phyloP scores from a whole-genome alignment of 2,888 invertebrate species.

The Nymphalis urticae region DNA sequence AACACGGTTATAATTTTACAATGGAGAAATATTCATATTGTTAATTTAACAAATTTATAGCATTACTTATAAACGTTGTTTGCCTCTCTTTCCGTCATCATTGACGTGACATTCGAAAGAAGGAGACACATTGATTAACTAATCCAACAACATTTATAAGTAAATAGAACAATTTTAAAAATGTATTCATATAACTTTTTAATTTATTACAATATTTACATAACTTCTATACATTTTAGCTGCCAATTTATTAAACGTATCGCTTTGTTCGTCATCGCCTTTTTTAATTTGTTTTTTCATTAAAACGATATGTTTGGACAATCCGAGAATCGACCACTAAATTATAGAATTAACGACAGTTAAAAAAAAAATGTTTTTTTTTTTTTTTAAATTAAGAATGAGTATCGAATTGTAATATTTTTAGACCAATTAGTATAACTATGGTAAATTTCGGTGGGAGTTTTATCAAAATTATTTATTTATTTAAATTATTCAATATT shows the following conservation, averaged over 20 bases:
- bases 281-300: neutral
- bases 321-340: too few relatives aligned
- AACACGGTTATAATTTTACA: constrained; percentile 12
- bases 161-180: neutral
- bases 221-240: neutral
- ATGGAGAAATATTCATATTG: neutral
- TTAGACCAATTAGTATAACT: neutral
- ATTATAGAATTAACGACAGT: too few relatives aligned
- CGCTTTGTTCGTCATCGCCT: neutral
- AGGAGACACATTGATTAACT: too few relatives aligned
- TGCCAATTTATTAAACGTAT: neutral
- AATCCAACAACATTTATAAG: too few relatives aligned
- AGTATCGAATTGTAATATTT: neutral
- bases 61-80: neutral
- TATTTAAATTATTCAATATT: too few relatives aligned
- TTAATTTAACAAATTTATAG: neutral
- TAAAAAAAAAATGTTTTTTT: too few relatives aligned
- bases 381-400: too few relatives aligned
- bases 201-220: constrained; percentile 9
- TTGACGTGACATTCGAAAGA: too few relatives aligned
- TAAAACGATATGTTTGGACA: neutral
- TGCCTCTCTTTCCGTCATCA: too few relatives aligned
- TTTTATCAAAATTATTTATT: too few relatives aligned
- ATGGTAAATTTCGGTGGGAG: neutral
- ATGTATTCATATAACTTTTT: neutral